A percentile compares a stretch with the other conserved stretches of the same genome.
These are phyloP conservation scores for Tholera decimalis DNA, from an alignment of 2,888 invertebrate genomes.

Conservation along the genomic window DNA sequence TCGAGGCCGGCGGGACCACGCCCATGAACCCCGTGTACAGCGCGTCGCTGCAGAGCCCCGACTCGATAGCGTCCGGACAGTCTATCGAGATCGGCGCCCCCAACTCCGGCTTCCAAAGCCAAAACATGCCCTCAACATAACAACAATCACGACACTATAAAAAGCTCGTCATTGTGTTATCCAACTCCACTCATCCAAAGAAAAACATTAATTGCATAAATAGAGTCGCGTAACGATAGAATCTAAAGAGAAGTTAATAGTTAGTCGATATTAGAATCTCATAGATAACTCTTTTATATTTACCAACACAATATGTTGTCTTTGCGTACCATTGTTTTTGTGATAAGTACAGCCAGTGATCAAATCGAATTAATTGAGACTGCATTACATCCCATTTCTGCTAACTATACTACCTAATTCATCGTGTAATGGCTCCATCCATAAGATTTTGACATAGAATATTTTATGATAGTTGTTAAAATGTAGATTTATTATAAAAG, in stretches of 20 bases:
- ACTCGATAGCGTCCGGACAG: constrained; percentile 92
- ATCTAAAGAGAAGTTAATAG: constrained; percentile 58
- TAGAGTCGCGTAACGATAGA: constrained; percentile 63
- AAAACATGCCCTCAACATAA: constrained; percentile 85
- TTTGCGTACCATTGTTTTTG: constrained; percentile 68
- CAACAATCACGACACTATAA: constrained; percentile 67
- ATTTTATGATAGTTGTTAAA: constrained; percentile 74
- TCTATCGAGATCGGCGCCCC: constrained; percentile 83
- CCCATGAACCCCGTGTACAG: constrained; percentile 93
- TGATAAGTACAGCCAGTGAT: constrained; percentile 83
- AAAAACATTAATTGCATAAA: constrained; percentile 65
- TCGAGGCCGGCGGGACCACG: constrained; percentile 92
- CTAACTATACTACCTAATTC: constrained; percentile 74
- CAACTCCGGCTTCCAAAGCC: constrained; percentile 71
- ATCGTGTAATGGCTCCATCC: constrained; percentile 86
- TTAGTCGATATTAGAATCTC: constrained; percentile 66
- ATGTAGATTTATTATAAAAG: constrained; percentile 71
- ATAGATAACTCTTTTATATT: constrained; percentile 47
- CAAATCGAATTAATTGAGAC: constrained; percentile 80
- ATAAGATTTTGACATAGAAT: constrained; percentile 80
- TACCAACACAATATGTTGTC: constrained; percentile 39
- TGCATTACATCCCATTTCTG: constrained; percentile 79
- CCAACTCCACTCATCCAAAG: constrained; percentile 65
- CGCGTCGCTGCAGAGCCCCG: constrained; percentile 94
- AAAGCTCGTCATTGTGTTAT: constrained; percentile 64